A percentile compares a stretch with the other conserved stretches of the same genome.
These are phyloP conservation scores for Olivierus martensii DNA, from an alignment of 1,140 invertebrate species.

Conservation along the genomic window DNA sequence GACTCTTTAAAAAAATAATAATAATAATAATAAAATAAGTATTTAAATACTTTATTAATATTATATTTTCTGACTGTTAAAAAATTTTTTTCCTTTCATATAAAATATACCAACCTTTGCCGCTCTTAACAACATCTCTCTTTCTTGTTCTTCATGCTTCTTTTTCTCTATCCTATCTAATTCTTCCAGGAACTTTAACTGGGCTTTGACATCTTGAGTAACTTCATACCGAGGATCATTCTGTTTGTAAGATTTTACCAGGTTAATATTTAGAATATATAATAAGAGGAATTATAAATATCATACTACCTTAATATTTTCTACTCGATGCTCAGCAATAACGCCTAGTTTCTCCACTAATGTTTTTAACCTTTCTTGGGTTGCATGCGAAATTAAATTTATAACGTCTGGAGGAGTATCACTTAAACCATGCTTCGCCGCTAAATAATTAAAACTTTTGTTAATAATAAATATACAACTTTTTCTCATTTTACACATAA, in stretches of 20 bases:
- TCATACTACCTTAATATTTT: slow-evolving; percentile 59
- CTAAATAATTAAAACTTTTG: no score
- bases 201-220: slow-evolving; percentile 76
- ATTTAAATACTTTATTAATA: no score
- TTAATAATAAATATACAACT: no score
- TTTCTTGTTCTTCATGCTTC: slow-evolving; percentile 82
- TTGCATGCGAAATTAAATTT: slow-evolving; percentile 83
- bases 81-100: no score
- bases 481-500: no score
- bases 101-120: slow-evolving; percentile 69
- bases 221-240: slow-evolving; percentile 74
- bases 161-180: slow-evolving; percentile 86
- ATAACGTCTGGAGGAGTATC: slow-evolving; percentile 79
- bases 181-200: slow-evolving; percentile 92
- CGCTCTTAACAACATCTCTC: slow-evolving; percentile 77
- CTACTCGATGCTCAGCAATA: slow-evolving; percentile 86
- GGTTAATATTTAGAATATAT: slow-evolving; percentile 8
- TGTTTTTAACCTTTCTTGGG: slow-evolving; percentile 82
- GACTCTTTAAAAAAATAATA: slow-evolving; percentile 30
- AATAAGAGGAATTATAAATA: neutral
- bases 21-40: no score
- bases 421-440: slow-evolving; percentile 63
- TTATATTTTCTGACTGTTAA: no score
- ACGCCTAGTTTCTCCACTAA: slow-evolving; percentile 83
- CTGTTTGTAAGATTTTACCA: slow-evolving; percentile 30